Evolutionary conservation across 30 jellyfish, hydroid and myxozoan species (phyloP), one percentile per base, ranked within the genome.

Genomic region (Catostylus mosaicus): DNA sequence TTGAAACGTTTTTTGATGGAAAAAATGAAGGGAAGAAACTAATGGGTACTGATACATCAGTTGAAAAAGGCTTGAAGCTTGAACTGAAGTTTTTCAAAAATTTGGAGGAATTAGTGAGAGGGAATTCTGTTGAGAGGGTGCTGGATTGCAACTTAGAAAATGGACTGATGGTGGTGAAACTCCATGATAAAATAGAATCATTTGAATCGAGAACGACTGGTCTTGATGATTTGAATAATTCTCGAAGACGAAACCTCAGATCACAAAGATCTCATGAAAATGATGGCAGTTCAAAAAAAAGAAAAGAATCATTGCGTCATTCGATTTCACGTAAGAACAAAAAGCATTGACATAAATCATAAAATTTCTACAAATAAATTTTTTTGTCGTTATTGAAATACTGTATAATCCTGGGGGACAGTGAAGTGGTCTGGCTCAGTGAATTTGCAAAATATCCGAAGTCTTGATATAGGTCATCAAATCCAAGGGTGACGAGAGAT

Each of bases 51-150:
- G 71, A 10, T 26, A 60, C 23, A 30, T 32, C 22, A 35, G 33
- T 82, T 24, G 47, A 34, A 5, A 43, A 57, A 56, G 23, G 73
- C 16, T 33, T 70, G 11, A 36, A 52, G 1, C 68, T 3, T 35
- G 85, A 82, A 30, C 36, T 30, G 56, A 54, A 73, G 32, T 74
- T 40, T 0, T 82, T 30, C 27, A 40, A 22, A 33, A 2, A 64
- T 3, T 36, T 67, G 23, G 92, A 82, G 47, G 71, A 68, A 30
- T 45, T 27, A 11, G 73, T 66, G 4, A 52, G 75, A 69, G 33
- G 45, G 56, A 68, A 67, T 60, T 56, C 92, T 20, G 85, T 82
- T 1, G 82, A 82, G 69, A 68, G 85, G 60, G 92, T 82, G 23
- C 37, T 82, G 52, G 92, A 82, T 52, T 22, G 73, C 29, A 82